phyloP scores from a whole-genome alignment of 1,140 invertebrate species.

The Drosophila biarmipes region DNA sequence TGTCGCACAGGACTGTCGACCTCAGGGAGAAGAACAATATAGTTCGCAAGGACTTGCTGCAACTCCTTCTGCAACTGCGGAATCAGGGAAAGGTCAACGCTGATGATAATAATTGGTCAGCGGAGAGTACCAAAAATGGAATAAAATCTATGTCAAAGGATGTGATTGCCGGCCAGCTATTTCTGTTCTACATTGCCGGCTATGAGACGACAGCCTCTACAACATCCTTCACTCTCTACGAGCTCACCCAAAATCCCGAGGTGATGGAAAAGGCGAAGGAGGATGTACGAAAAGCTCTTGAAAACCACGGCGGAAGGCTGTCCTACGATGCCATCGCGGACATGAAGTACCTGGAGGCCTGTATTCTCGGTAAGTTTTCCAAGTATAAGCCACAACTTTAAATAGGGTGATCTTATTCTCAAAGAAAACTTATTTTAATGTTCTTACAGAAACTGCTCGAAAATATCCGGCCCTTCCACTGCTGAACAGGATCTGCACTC shows the following conservation, averaged over 20 bases:
- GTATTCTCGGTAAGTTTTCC: slow-evolving; percentile 79
- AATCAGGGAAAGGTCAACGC: slow-evolving; percentile 81
- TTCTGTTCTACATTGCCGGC: slow-evolving; percentile 88
- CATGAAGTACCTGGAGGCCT: slow-evolving; percentile 86
- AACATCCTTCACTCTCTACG: slow-evolving; percentile 86
- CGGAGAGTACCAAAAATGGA: slow-evolving; percentile 43
- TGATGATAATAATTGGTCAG: slow-evolving; percentile 65
- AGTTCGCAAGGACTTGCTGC: slow-evolving; percentile 86
- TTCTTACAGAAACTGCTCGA: slow-evolving; percentile 85
- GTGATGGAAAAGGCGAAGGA: slow-evolving; percentile 76
- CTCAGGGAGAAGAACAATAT: slow-evolving; percentile 85
- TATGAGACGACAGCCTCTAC: slow-evolving; percentile 89
- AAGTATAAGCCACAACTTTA: neutral
- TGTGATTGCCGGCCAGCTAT: slow-evolving; percentile 86
- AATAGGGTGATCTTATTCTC: too few relatives aligned
- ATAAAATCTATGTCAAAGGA: slow-evolving; percentile 84
- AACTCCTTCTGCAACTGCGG: slow-evolving; percentile 85
- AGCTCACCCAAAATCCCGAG: slow-evolving; percentile 85
- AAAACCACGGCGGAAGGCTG: slow-evolving; percentile 83
- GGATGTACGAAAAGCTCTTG: slow-evolving; percentile 85
- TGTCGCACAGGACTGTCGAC: slow-evolving; percentile 85
- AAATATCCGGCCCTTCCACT: slow-evolving; percentile 87
- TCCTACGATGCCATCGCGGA: slow-evolving; percentile 86
- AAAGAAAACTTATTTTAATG: too few relatives aligned
- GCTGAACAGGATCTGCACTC: slow-evolving; percentile 84